A percentile compares a stretch with the other conserved stretches of the same genome.
phyloP scores from a whole-genome alignment of 2,888 invertebrate genomes.

The Apamea crenata region DNA sequence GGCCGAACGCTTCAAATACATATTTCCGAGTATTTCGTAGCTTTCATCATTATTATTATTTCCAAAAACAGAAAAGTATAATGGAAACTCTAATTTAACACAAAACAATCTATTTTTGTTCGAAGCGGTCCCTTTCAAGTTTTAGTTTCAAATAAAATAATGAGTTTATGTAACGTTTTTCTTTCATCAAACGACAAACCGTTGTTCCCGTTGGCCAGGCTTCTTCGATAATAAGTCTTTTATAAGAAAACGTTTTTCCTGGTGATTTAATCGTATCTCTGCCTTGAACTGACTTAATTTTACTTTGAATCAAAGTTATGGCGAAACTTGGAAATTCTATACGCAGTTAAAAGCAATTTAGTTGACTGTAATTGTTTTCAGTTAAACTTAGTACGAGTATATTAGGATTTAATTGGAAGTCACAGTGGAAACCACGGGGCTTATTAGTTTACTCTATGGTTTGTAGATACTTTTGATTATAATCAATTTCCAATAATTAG shows the following conservation, averaged over 20 bases:
- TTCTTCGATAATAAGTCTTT: slow-evolving; percentile 53
- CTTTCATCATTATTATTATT: slow-evolving; percentile 31
- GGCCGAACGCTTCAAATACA: slow-evolving; percentile 19
- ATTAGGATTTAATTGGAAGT: slow-evolving; percentile 44
- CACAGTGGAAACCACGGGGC: slow-evolving; percentile 1
- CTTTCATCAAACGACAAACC: slow-evolving; percentile 61
- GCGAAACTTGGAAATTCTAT: slow-evolving; percentile 43
- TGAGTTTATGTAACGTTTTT: slow-evolving; percentile 50
- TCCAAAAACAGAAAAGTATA: slow-evolving; percentile 28
- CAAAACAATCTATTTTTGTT: slow-evolving; percentile 51
- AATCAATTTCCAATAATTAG: not conserved
- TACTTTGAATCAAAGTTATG: slow-evolving; percentile 41
- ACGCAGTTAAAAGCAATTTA: slow-evolving; percentile 30
- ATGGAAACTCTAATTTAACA: slow-evolving; percentile 40
- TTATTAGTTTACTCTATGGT: slow-evolving; percentile 2
- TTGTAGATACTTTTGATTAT: not conserved
- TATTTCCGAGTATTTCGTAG: slow-evolving; percentile 13
- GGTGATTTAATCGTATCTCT: slow-evolving; percentile 38
- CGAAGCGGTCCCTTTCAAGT: slow-evolving; percentile 21
- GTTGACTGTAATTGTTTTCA: slow-evolving; percentile 25
- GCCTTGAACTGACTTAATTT: slow-evolving; percentile 39
- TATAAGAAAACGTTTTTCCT: slow-evolving; percentile 42
- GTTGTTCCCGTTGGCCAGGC: slow-evolving; percentile 44
- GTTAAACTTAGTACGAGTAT: slow-evolving; percentile 23
- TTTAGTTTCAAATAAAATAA: slow-evolving; percentile 52